Evolutionary conservation across 2,797 vertebrate species (phyloP), one percentile per base, ranked within the genome.

Genomic region (Sebastes matsubarae): DNA sequence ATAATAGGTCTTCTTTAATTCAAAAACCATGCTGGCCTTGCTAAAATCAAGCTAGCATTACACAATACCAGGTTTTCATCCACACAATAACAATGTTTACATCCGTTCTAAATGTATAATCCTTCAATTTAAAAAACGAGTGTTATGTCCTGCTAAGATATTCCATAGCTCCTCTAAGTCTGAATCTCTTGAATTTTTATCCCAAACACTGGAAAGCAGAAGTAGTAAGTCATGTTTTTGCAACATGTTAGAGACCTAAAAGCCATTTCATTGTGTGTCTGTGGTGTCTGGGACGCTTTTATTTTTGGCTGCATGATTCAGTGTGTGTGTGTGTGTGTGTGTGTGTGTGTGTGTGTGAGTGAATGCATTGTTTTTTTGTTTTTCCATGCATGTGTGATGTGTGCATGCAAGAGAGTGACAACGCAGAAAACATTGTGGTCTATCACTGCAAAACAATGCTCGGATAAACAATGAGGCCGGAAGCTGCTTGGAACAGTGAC

Each of bases 401-500:
- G 77, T 68, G 24, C 14, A 20, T 22, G 50, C 60, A 59, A 58
- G 72, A 72, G 66, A 89, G 72, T 91, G 89, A 89, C 67, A 52
- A 46, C n/a, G 80, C 88, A 85, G 64, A 85, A 90, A 84, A 78
- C 73, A 76, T 38, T 89, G 88, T n/a, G 82, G 88, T 32, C 14
- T 75, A 50, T 67, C 9, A 20, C 72, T 61, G 64, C 77, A 84
- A 76, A 86, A 88, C 88, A 93, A 87, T 84, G 22, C 55, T 71
- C 80, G 73, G 78, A 91, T 89, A 88, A 93, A 93, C 88, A 90
- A 90, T 73, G 64, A 57, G 57, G 87, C 86, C 64, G 88, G 81
- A 90, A 91, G 60, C 79, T 68, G 52, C 66, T 75, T 14, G 5
- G 71, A 61, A 70, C 65, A 50, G 65, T 22, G 70, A 75, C 61